Conservation (phyloP, 2,113 vertebrate species). For the Odocoileus virginianus region DNA sequence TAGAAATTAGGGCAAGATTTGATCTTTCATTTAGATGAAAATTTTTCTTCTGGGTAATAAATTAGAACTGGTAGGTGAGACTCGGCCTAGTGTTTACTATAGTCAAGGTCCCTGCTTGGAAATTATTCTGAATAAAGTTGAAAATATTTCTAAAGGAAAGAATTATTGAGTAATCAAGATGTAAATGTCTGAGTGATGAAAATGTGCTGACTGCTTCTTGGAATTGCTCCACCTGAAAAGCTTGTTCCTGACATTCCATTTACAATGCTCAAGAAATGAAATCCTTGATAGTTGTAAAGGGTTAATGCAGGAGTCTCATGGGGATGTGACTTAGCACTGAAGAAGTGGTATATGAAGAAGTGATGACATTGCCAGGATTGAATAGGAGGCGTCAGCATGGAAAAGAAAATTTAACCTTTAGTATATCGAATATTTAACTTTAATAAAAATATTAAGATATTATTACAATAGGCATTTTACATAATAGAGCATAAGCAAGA, state of each 20-base stretch:
- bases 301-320: slow-evolving; percentile 12
- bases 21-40: slow-evolving; percentile 25
- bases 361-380: neutral
- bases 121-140: slow-evolving; percentile 30
- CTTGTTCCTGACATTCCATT: slow-evolving; percentile 22
- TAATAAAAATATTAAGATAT: neutral
- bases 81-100: neutral
- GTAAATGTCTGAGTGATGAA: neutral
- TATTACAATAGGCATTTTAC: neutral
- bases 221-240: neutral
- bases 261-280: neutral
- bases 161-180: slow-evolving; percentile 16
- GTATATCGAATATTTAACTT: neutral
- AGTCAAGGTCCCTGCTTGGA: neutral
- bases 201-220: neutral
- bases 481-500: neutral
- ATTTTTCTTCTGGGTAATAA: neutral
- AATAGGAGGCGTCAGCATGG: neutral
- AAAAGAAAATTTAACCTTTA: neutral
- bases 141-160: slow-evolving; percentile 42
- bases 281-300: neutral
- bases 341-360: neutral
- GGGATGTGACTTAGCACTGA: neutral
- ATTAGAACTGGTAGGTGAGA: slow-evolving; percentile 22
- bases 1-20: slow-evolving; percentile 31